Evolutionary conservation across 1,140 invertebrate genomes (phyloP).

Genomic region (Macrocentrus cingulum): DNA sequence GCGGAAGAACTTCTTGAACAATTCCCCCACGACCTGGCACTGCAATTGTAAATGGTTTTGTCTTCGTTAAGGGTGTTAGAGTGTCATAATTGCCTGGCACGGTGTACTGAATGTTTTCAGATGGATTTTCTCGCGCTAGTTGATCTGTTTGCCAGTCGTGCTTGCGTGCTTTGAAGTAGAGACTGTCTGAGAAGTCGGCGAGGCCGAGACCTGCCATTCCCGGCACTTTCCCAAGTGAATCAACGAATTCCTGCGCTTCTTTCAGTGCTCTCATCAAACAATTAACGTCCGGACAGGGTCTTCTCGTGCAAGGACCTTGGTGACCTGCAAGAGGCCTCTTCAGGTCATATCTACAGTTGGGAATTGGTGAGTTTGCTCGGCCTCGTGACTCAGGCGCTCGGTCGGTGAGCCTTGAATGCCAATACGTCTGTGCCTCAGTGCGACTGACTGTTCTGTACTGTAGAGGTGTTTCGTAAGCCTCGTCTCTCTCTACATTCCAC

Average conservation of each 20-base stretch:
- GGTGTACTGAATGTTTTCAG: too few species aligned
- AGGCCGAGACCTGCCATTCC: conserved; percentile 46
- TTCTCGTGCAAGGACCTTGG: conserved; percentile 27
- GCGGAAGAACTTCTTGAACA: conserved; percentile 37
- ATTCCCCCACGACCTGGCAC: conserved; percentile 35
- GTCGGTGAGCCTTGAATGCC: not conserved
- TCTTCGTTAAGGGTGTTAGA: not conserved
- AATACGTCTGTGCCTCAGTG: conserved; percentile 6
- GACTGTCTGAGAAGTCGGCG: conserved; percentile 47
- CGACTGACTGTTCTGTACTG: not conserved
- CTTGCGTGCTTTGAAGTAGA: conserved; percentile 38
- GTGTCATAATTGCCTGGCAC: too few species aligned
- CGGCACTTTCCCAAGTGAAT: conserved; percentile 45
- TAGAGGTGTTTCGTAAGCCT: not conserved
- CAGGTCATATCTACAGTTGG: conserved; percentile 27
- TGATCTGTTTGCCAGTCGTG: not conserved
- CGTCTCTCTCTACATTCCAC: conserved; percentile 18
- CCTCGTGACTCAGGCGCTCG: not conserved
- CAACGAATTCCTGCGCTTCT: conserved; percentile 47
- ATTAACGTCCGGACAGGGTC: conserved; percentile 37
- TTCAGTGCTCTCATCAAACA: conserved; percentile 42
- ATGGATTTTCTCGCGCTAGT: too few species aligned
- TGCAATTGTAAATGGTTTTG: conserved; percentile 23
- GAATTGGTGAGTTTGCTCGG: conserved; percentile 27
- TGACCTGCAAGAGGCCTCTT: conserved; percentile 11